Percentiles rank a stretch among this genome's conserved stretches.
These are phyloP conservation scores for Agrotis puta DNA, from an alignment of 2,888 invertebrate genomes.

Conservation along the genomic window DNA sequence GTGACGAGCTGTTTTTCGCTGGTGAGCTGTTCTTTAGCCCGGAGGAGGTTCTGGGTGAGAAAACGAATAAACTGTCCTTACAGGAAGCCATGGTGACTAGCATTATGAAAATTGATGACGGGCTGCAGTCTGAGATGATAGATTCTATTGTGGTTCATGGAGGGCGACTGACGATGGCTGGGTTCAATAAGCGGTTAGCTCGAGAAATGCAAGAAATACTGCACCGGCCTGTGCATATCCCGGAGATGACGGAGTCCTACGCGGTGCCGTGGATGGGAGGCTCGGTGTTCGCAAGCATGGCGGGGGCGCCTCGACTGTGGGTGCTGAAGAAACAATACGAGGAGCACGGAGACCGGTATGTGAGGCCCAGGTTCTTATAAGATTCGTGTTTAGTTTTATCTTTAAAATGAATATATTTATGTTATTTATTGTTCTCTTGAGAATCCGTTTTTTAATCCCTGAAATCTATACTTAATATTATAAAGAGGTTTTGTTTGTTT, in stretches of 20 bases:
- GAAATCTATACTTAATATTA: no score
- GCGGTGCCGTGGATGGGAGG: conserved; percentile 83
- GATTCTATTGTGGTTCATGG: conserved; percentile 78
- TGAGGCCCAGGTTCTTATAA: conserved; percentile 76
- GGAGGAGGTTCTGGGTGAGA: conserved; percentile 64
- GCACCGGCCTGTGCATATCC: conserved; percentile 69
- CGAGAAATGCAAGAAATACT: conserved; percentile 71
- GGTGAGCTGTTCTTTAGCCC: conserved; percentile 81
- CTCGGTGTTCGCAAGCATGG: conserved; percentile 80
- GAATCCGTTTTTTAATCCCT: no score
- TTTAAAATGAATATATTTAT: neutral
- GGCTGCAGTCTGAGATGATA: conserved; percentile 72
- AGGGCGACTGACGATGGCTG: conserved; percentile 76
- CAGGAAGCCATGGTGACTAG: conserved; percentile 73
- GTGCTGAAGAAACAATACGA: conserved; percentile 80
- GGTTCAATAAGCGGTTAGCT: conserved; percentile 74
- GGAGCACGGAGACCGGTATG: conserved; percentile 79
- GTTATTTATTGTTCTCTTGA: conserved; percentile 1
- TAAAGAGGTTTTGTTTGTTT: no score
- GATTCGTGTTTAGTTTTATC: neutral
- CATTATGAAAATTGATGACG: conserved; percentile 77
- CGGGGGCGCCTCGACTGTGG: conserved; percentile 75
- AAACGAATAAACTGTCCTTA: conserved; percentile 68
- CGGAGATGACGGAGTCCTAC: conserved; percentile 75
- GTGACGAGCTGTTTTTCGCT: conserved; percentile 76